Evolutionary conservation across 37 sponge, comb jelly and placozoan genomes (phyloP).

Genomic region (Petrosia ficiformis): DNA sequence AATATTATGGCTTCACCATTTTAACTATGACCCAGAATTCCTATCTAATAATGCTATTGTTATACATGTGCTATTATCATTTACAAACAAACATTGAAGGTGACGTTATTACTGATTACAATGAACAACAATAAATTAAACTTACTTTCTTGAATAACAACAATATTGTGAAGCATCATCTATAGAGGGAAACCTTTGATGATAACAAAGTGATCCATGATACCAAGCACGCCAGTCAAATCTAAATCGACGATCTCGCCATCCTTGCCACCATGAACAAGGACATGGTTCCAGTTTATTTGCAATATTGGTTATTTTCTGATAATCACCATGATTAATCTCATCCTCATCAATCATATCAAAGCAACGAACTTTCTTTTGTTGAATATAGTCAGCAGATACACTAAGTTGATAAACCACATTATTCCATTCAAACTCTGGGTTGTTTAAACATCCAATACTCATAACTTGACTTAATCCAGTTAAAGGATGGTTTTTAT

Average conservation of each 20-base stretch:
- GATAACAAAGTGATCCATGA: background rate
- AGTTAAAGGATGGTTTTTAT: constrained; percentile 28
- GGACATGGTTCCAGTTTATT: constrained; percentile 11
- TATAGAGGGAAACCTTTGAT: background rate
- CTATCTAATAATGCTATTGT: too few species aligned
- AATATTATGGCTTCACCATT: too few species aligned
- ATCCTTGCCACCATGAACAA: constrained; percentile 19
- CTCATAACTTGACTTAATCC: background rate
- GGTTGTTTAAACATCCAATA: constrained; percentile 35
- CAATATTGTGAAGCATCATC: background rate
- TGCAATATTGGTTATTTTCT: background rate
- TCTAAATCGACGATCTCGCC: constrained; percentile 3
- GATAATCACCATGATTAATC: background rate
- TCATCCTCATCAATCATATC: background rate
- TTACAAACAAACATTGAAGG: too few species aligned
- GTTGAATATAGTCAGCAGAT: background rate
- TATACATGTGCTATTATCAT: too few species aligned
- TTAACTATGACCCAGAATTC: too few species aligned
- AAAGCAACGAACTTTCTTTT: background rate
- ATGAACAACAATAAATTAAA: background rate
- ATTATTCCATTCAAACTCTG: constrained; percentile 10
- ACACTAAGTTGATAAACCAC: constrained; percentile 38
- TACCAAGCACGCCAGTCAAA: background rate
- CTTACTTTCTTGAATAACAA: background rate
- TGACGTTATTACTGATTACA: too few species aligned